phyloP scores from a whole-genome alignment of 2,888 invertebrate genomes.

The Trachelus troglodyta region DNA sequence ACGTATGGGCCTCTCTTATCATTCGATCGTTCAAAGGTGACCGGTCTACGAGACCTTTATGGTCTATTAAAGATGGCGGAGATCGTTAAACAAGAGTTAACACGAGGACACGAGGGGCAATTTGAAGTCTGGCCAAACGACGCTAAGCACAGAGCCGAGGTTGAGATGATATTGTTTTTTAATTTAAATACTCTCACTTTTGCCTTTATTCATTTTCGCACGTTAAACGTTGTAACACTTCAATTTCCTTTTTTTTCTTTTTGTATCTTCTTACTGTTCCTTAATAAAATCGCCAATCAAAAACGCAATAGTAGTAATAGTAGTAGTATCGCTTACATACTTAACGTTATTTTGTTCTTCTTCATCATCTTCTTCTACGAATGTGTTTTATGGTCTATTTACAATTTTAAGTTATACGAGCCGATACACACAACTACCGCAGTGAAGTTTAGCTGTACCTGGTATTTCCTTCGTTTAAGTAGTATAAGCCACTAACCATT shows the following conservation, averaged over 20 bases:
- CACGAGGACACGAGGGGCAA: not conserved
- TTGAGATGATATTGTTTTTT: slow-evolving; percentile 30
- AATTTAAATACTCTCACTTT: slow-evolving; percentile 39
- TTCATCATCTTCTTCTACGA: slow-evolving; percentile 28
- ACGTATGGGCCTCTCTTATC: not conserved
- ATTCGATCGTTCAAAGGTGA: not conserved
- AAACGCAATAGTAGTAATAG: slow-evolving; percentile 11
- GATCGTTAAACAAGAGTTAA: not conserved
- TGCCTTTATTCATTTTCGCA: slow-evolving; percentile 30
- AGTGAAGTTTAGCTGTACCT: slow-evolving; percentile 31
- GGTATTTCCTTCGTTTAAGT: slow-evolving; percentile 20
- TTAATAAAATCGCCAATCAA: slow-evolving; percentile 36
- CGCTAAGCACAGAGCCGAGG: slow-evolving; percentile 42
- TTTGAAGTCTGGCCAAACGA: slow-evolving; percentile 25
- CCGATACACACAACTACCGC: slow-evolving; percentile 29
- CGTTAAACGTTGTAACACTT: slow-evolving; percentile 40
- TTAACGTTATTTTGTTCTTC: slow-evolving; percentile 22
- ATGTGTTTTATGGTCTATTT: slow-evolving; percentile 30
- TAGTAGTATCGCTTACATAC: slow-evolving; percentile 32
- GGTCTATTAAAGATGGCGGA: not conserved
- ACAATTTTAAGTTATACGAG: slow-evolving; percentile 45
- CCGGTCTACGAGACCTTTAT: not conserved
- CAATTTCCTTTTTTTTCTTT: slow-evolving; percentile 35
- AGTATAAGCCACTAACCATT: slow-evolving; percentile 22
- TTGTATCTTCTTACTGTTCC: slow-evolving; percentile 18